Evolutionary conservation across 2,888 invertebrate genomes (phyloP).

Genomic region (Ormia ochracea): DNA sequence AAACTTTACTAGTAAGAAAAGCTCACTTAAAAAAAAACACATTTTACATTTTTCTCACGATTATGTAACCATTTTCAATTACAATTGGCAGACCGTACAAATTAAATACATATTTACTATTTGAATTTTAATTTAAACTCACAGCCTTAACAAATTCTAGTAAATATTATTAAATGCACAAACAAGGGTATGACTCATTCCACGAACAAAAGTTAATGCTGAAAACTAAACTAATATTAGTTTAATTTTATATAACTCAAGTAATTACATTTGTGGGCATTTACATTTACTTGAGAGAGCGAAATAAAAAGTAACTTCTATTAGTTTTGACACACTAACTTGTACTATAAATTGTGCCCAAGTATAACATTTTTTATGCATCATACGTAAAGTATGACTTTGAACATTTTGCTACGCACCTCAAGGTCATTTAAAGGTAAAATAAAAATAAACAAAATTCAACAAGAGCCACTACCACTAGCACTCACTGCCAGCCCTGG

Average conservation of each 20-base stretch:
- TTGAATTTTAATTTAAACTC: neutral
- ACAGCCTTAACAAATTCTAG: conserved; percentile 1
- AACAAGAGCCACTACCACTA: no score
- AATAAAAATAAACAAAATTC: neutral
- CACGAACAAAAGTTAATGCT: neutral
- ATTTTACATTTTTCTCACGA: conserved; percentile 6
- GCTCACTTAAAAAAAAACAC: neutral
- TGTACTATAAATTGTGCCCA: neutral
- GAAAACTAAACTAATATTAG: neutral
- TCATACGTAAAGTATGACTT: neutral
- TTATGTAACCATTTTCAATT: conserved; percentile 16
- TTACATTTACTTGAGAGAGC: neutral
- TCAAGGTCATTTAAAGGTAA: conserved; percentile 22
- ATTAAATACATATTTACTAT: neutral
- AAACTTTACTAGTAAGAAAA: neutral
- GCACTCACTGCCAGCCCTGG: no score
- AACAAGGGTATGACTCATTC: neutral
- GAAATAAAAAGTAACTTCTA: neutral
- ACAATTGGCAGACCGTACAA: neutral
- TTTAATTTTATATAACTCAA: no score
- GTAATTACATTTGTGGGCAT: neutral
- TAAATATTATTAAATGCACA: neutral
- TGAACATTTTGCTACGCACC: conserved; percentile 2
- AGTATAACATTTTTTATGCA: neutral
- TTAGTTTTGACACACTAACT: neutral